Evolutionary conservation across 2,888 invertebrate genomes (phyloP).

Genomic region (Euphydryas editha): DNA sequence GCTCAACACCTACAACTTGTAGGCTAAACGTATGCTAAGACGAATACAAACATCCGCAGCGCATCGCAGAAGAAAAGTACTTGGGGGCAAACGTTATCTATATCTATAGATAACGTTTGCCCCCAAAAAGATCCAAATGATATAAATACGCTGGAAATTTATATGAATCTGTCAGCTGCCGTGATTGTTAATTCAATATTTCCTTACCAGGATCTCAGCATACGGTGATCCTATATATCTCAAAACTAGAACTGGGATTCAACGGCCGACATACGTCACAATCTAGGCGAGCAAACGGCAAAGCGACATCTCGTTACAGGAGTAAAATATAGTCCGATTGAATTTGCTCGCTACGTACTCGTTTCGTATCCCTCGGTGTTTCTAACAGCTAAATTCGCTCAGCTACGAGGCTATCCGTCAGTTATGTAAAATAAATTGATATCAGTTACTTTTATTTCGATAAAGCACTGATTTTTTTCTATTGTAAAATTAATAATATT

Average conservation of each 20-base stretch:
- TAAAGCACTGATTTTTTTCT: not conserved
- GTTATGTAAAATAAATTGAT: constrained; percentile 10
- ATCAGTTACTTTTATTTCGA: not conserved
- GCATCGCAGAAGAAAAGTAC: too few species aligned
- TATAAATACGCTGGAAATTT: too few species aligned
- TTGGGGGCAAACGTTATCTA: too few species aligned
- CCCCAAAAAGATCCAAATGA: too few species aligned
- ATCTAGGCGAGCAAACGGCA: constrained; percentile 6
- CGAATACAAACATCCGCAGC: too few species aligned
- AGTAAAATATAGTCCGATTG: constrained; percentile 22
- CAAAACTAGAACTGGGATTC: not conserved
- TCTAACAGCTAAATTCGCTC: constrained; percentile 25
- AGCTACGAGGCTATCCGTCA: constrained; percentile 18
- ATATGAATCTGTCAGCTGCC: not conserved
- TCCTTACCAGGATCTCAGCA: too few species aligned
- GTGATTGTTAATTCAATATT: too few species aligned
- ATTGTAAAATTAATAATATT: not conserved
- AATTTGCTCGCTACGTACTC: constrained; percentile 18
- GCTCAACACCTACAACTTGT: not conserved
- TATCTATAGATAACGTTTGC: too few species aligned
- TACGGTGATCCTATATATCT: not conserved
- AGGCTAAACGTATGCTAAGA: too few species aligned
- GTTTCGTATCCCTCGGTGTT: constrained; percentile 19
- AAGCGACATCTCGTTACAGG: constrained; percentile 12
- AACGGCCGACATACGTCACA: not conserved